Conservation (phyloP, 2,797 vertebrate species). For the Chrosomus eos region DNA sequence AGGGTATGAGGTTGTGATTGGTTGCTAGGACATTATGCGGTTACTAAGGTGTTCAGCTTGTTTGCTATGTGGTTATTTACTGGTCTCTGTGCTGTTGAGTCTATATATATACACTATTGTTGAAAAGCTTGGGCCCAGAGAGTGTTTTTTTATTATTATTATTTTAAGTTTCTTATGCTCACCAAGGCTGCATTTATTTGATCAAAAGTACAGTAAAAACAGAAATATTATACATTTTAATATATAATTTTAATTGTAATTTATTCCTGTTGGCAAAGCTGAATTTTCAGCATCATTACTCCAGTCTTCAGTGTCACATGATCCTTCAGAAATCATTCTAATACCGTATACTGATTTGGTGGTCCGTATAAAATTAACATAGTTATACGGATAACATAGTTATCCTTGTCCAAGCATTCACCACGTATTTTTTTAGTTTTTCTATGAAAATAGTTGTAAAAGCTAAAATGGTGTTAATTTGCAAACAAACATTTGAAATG, state of each 20-base stretch:
- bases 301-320: background rate
- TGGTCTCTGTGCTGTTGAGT: background rate
- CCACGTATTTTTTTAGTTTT: background rate
- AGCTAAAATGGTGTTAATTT: background rate
- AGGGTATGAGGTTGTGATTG: background rate
- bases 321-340: background rate
- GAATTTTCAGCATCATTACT: background rate
- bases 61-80: background rate
- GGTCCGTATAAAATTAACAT: too few relatives aligned
- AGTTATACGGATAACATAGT: too few relatives aligned
- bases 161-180: too few relatives aligned
- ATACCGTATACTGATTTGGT: background rate
- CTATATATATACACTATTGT: background rate
- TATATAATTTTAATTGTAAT: background rate
- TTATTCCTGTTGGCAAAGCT: background rate
- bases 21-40: background rate
- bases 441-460: too few relatives aligned
- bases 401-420: background rate
- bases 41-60: background rate
- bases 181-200: background rate
- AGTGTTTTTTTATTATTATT: too few relatives aligned
- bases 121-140: too few relatives aligned
- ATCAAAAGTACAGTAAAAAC: background rate
- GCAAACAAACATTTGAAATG: background rate
- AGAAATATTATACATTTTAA: background rate